These are phyloP conservation scores for Psammodynastes pulverulentus DNA, from an alignment of 2,113 vertebrate species.

Conservation along the genomic window DNA sequence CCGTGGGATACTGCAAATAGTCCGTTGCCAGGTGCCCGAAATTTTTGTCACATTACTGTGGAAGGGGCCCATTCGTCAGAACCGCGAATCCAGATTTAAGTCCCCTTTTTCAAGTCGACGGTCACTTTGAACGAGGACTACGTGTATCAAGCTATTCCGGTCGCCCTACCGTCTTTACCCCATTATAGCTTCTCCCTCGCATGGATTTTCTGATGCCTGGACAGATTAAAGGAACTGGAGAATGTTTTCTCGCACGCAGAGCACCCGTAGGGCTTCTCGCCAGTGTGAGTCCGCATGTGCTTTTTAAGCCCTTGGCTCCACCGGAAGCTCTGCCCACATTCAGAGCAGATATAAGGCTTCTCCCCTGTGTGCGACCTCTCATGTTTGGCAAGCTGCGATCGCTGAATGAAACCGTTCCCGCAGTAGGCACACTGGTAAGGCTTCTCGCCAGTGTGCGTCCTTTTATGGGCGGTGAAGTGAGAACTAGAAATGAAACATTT, in stretches of 20 bases:
- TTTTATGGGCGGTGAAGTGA: constrained; percentile 39
- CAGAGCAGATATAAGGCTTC: constrained; percentile 22
- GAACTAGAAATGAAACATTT: constrained; percentile 53
- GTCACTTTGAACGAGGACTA: no score
- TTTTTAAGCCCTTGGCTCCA: constrained; percentile 21
- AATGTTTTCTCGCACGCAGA: not conserved
- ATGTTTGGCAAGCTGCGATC: constrained; percentile 31
- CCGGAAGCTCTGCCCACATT: constrained; percentile 5
- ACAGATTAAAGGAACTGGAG: constrained; percentile 13
- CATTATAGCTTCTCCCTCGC: not conserved
- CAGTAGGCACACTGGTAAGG: constrained; percentile 60
- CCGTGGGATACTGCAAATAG: not conserved
- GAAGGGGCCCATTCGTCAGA: no score
- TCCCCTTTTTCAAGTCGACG: not conserved
- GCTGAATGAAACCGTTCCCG: constrained; percentile 64
- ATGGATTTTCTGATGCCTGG: constrained; percentile 22
- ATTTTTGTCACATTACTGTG: not conserved
- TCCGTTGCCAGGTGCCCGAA: not conserved
- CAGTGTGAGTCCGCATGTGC: constrained; percentile 20
- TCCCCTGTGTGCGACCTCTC: constrained; percentile 25
- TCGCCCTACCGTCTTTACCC: not conserved
- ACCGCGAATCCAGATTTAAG: not conserved
- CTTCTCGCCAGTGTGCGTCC: constrained; percentile 57
- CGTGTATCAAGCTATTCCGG: not conserved
- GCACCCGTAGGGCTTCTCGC: constrained; percentile 22